phyloP scores from a whole-genome alignment of 2,888 invertebrate species.

The Brenthis daphne region DNA sequence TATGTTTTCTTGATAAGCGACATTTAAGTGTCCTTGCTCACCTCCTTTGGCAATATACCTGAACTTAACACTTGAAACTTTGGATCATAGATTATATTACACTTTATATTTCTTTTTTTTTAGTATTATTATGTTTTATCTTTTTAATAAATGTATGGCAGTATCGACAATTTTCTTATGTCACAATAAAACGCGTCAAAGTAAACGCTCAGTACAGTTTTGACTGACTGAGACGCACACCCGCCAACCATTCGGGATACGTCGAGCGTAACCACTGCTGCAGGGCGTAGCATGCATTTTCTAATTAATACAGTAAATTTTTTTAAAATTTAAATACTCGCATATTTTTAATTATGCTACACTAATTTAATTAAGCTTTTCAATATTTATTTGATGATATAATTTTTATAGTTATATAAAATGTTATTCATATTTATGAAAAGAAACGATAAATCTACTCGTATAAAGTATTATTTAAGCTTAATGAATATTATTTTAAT shows the following conservation, averaged over 20 bases:
- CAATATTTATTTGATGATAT: neutral
- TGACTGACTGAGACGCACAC: slow-evolving; percentile 41
- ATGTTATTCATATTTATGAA: neutral
- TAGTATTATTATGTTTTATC: neutral
- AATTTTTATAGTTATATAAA: neutral
- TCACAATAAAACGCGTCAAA: slow-evolving; percentile 38
- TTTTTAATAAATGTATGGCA: slow-evolving; percentile 6
- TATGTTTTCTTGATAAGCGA: slow-evolving; percentile 58
- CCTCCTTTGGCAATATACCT: slow-evolving; percentile 28
- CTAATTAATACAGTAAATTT: slow-evolving; percentile 19
- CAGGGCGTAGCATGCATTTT: slow-evolving; percentile 60
- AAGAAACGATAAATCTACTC: neutral
- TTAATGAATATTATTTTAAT: no score
- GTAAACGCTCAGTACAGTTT: slow-evolving; percentile 37
- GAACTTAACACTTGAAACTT: slow-evolving; percentile 30
- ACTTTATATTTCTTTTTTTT: neutral
- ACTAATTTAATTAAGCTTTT: slow-evolving; percentile 2
- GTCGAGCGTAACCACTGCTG: slow-evolving; percentile 73
- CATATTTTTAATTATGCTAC: neutral
- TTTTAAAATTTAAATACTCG: slow-evolving; percentile 8
- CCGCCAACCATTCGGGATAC: slow-evolving; percentile 42
- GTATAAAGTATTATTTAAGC: neutral
- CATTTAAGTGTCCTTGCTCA: slow-evolving; percentile 45
- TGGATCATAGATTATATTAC: neutral
- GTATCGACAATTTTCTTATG: slow-evolving; percentile 15